Evolutionary conservation across 1,140 invertebrate genomes (phyloP).

Genomic region (Dendroctonus ponderosae): DNA sequence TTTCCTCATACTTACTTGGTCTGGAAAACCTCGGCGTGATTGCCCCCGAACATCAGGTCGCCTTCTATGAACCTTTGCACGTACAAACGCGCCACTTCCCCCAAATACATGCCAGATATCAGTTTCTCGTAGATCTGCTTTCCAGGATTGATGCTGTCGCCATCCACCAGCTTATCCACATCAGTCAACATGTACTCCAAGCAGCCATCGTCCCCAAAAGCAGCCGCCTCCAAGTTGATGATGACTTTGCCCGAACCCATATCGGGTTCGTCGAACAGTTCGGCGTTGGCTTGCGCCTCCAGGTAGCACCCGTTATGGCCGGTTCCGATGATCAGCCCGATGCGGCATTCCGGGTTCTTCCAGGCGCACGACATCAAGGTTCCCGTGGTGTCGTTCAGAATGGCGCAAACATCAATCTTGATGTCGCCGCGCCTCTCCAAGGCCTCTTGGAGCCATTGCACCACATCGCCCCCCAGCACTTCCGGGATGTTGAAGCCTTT

Average conservation of each 20-base stretch:
- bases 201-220: slow-evolving; percentile 87
- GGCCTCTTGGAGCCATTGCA: slow-evolving; percentile 75
- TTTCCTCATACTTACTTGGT: too few relatives aligned
- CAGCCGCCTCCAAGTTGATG: slow-evolving; percentile 96
- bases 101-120: slow-evolving; percentile 91
- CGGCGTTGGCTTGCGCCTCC: slow-evolving; percentile 74
- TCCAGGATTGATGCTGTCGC: slow-evolving; percentile 70
- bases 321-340: slow-evolving; percentile 58
- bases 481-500: slow-evolving; percentile 91
- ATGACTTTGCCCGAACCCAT: slow-evolving; percentile 76
- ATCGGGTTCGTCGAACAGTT: slow-evolving; percentile 52
- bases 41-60: slow-evolving; percentile 38
- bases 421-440: slow-evolving; percentile 66
- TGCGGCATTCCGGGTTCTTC: slow-evolving; percentile 71
- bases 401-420: slow-evolving; percentile 84
- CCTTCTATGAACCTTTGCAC: slow-evolving; percentile 73
- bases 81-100: slow-evolving; percentile 76
- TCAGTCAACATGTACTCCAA: slow-evolving; percentile 86
- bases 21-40: too few relatives aligned
- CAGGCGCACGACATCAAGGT: slow-evolving; percentile 99
- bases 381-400: slow-evolving; percentile 98
- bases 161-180: slow-evolving; percentile 77
- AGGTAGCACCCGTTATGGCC: slow-evolving; percentile 98
- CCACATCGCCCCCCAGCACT: slow-evolving; percentile 85
- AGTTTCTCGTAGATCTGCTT: slow-evolving; percentile 90